These are phyloP conservation scores for Neomonachus schauinslandi DNA, from an alignment of 2,113 vertebrate genomes.

Conservation along the genomic window DNA sequence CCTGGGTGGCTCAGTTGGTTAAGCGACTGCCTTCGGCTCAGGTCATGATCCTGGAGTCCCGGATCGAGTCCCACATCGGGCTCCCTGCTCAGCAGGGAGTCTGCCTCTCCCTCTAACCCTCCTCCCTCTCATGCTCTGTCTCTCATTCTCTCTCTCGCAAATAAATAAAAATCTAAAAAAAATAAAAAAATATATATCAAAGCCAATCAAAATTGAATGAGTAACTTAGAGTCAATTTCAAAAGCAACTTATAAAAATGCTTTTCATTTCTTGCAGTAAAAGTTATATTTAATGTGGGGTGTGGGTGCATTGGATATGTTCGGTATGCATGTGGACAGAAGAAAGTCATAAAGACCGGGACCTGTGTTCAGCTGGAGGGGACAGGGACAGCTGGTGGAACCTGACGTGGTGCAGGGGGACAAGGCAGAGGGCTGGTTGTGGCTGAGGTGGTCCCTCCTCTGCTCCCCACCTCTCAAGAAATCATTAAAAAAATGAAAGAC, in stretches of 20 bases:
- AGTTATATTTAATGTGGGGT: slow-evolving; percentile 4
- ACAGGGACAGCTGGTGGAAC: neutral
- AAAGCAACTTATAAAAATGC: slow-evolving; percentile 52
- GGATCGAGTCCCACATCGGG: too few species aligned
- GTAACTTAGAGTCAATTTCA: slow-evolving; percentile 3
- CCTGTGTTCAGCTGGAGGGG: neutral
- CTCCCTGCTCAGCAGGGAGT: too few species aligned
- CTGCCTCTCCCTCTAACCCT: too few species aligned
- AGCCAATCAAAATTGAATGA: slow-evolving; percentile 46
- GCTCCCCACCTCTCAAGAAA: neutral
- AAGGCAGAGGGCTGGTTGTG: neutral
- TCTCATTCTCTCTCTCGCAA: too few species aligned
- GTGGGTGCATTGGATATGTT: slow-evolving; percentile 36
- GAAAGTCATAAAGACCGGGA: neutral
- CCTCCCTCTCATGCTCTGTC: too few species aligned
- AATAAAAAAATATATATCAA: neutral
- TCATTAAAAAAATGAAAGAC: neutral
- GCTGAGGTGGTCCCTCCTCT: neutral
- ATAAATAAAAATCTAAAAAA: too few species aligned
- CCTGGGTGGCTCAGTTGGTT: too few species aligned
- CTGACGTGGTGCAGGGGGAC: rapidly evolving
- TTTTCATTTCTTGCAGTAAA: slow-evolving; percentile 47
- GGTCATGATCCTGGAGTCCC: too few species aligned
- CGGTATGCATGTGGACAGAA: slow-evolving; percentile 44
- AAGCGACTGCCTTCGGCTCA: too few species aligned